Percentiles rank a stretch among this genome's conserved stretches.
These are phyloP conservation scores for Pectinophora gossypiella DNA, from an alignment of 1,140 invertebrate genomes.

Conservation along the genomic window DNA sequence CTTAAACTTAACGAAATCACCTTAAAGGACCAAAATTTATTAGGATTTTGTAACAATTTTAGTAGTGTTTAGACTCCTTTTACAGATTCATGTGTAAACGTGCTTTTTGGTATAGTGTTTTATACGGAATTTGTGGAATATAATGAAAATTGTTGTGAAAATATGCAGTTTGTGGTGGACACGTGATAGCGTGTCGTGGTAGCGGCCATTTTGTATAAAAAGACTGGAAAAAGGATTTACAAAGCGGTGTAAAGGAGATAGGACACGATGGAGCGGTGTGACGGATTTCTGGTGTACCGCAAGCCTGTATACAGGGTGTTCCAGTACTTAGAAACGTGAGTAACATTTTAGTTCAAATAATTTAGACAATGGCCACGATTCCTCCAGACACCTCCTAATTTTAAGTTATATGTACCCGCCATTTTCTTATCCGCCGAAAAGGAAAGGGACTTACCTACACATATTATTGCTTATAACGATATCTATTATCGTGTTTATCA, in stretches of 20 bases:
- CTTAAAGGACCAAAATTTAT: constrained; percentile 68
- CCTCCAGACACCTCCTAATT: too few relatives aligned
- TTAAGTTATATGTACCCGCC: too few relatives aligned
- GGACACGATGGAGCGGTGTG: constrained; percentile 77
- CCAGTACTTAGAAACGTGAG: constrained; percentile 86
- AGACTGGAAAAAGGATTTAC: not conserved
- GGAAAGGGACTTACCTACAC: too few relatives aligned
- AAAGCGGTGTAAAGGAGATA: not conserved
- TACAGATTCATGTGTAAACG: constrained; percentile 36
- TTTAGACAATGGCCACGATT: too few relatives aligned
- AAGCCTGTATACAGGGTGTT: constrained; percentile 85
- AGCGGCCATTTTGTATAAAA: too few relatives aligned
- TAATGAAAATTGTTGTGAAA: constrained; percentile 8
- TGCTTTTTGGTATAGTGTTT: constrained; percentile 16
- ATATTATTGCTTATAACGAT: too few relatives aligned
- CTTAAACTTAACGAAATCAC: constrained; percentile 49
- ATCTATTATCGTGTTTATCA: too few relatives aligned
- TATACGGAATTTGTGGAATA: not conserved
- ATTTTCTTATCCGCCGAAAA: too few relatives aligned
- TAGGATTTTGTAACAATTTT: constrained; percentile 57
- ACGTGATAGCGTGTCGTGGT: constrained; percentile 10
- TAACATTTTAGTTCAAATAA: constrained; percentile 22
- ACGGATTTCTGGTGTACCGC: constrained; percentile 83
- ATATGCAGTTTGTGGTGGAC: constrained; percentile 13
- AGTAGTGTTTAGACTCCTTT: constrained; percentile 53